Conservation (phyloP, 2,888 invertebrate species). For the Tricholauxania praeusta region DNA sequence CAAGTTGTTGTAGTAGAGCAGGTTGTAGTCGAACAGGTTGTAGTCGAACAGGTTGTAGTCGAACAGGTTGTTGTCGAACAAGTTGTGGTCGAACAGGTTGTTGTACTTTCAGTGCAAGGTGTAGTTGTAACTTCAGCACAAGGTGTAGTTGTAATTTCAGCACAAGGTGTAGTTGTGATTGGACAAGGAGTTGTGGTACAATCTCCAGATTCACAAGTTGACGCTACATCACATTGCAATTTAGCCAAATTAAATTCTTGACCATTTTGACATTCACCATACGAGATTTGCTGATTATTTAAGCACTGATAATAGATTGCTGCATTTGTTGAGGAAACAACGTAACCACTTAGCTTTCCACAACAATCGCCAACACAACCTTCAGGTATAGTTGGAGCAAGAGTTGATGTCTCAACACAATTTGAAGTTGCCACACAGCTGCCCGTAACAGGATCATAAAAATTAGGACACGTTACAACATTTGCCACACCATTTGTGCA, state of each 20-base stretch:
- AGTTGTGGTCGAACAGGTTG: background rate
- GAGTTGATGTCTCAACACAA: background rate
- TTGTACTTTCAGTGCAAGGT: background rate
- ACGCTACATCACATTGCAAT: constrained; percentile 49
- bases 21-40: constrained; percentile 1
- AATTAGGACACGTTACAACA: constrained; percentile 45
- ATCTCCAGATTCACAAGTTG: background rate
- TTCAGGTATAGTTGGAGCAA: constrained; percentile 7
- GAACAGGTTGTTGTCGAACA: constrained; percentile 5
- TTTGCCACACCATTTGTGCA: constrained; percentile 48
- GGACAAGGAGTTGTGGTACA: background rate
- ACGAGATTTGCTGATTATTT: background rate
- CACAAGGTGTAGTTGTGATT: background rate
- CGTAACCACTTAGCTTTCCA: constrained; percentile 6
- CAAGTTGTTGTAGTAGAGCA: background rate
- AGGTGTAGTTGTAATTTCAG: background rate
- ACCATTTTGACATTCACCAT: constrained; percentile 11
- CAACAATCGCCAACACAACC: constrained; percentile 2
- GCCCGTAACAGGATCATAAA: constrained; percentile 52
- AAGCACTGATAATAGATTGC: constrained; percentile 16
- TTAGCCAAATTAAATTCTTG: constrained; percentile 23
- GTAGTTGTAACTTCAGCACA: background rate
- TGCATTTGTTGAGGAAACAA: constrained; percentile 1
- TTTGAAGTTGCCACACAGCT: constrained; percentile 44
- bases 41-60: background rate